phyloP scores from a whole-genome alignment of 2,113 vertebrate species.

The Phrynocephalus versicolor region DNA sequence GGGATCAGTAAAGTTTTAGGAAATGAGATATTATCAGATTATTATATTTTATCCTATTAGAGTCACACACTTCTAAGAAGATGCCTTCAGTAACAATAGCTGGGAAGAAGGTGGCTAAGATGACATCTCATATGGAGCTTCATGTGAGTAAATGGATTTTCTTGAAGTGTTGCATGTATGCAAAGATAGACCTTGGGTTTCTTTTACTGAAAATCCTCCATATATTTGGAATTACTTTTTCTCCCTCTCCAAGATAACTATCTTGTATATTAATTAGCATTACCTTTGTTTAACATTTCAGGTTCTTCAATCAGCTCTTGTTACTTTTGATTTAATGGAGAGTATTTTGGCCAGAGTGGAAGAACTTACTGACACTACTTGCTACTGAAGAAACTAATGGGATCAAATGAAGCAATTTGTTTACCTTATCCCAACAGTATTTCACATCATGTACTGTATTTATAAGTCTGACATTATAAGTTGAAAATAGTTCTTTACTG shows the following conservation, averaged over 20 bases:
- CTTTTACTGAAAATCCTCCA: conserved; percentile 2
- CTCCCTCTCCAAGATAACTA: not conserved
- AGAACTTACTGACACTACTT: conserved; percentile 85
- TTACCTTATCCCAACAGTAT: conserved; percentile 24
- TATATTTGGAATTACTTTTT: not conserved
- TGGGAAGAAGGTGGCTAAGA: conserved; percentile 77
- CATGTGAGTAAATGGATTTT: conserved; percentile 76
- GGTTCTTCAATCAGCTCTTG: conserved; percentile 90
- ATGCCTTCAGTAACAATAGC: conserved; percentile 73
- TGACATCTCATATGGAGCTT: conserved; percentile 85
- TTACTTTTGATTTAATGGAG: conserved; percentile 96
- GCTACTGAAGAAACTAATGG: conserved; percentile 70
- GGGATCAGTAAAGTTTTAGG: not conserved
- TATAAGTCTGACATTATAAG: conserved; percentile 13
- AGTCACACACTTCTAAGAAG: conserved; percentile 54
- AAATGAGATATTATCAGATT: not conserved
- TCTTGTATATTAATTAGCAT: conserved; percentile 47
- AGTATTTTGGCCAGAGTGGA: conserved; percentile 90
- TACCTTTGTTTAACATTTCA: conserved; percentile 71
- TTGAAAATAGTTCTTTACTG: not conserved
- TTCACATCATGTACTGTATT: conserved; percentile 38
- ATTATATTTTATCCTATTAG: conserved; percentile 51
- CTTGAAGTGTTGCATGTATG: not conserved
- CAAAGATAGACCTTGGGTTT: not conserved
- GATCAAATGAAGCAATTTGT: conserved; percentile 60